Evolutionary conservation across 2,888 invertebrate genomes (phyloP).

Genomic region (Dromius quadrimaculatus): DNA sequence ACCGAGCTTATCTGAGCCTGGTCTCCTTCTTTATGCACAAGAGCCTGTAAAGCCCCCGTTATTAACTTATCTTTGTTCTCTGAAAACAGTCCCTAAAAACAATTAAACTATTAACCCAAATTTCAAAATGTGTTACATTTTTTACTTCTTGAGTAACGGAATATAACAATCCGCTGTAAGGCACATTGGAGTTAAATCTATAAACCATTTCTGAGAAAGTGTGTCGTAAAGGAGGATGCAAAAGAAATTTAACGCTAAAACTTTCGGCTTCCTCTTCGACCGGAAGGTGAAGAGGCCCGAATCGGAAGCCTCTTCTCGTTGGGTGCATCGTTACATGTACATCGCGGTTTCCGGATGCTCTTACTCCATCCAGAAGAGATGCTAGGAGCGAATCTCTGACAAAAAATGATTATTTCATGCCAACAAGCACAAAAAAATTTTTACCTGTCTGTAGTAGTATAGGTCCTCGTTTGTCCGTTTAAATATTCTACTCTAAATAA

Average conservation of each 20-base stretch:
- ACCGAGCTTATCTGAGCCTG: slow-evolving; percentile 73
- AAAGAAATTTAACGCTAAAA: slow-evolving; percentile 85
- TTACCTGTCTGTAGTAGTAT: slow-evolving; percentile 91
- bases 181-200: slow-evolving; percentile 96
- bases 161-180: slow-evolving; percentile 96
- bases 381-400: slow-evolving; percentile 95
- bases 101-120: slow-evolving; percentile 34
- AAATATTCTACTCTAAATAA: slow-evolving; percentile 94
- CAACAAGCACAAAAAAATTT: slow-evolving; percentile 58
- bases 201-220: slow-evolving; percentile 86
- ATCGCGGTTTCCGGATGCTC: slow-evolving; percentile 97
- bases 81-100: slow-evolving; percentile 89
- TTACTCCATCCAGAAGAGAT: slow-evolving; percentile 94
- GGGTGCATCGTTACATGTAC: slow-evolving; percentile 91
- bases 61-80: slow-evolving; percentile 99
- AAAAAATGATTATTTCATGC: too few relatives aligned
- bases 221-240: slow-evolving; percentile 74
- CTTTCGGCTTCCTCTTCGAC: slow-evolving; percentile 98
- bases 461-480: slow-evolving; percentile 88
- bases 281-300: slow-evolving; percentile 89
- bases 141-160: slow-evolving; percentile 96
- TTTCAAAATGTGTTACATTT: not conserved
- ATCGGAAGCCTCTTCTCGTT: slow-evolving; percentile 87
- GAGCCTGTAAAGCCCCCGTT: slow-evolving; percentile 86
- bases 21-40: slow-evolving; percentile 80